Evolutionary conservation across 2,797 vertebrate genomes (phyloP).

Genomic region (Tympanoctomys barrerae): DNA sequence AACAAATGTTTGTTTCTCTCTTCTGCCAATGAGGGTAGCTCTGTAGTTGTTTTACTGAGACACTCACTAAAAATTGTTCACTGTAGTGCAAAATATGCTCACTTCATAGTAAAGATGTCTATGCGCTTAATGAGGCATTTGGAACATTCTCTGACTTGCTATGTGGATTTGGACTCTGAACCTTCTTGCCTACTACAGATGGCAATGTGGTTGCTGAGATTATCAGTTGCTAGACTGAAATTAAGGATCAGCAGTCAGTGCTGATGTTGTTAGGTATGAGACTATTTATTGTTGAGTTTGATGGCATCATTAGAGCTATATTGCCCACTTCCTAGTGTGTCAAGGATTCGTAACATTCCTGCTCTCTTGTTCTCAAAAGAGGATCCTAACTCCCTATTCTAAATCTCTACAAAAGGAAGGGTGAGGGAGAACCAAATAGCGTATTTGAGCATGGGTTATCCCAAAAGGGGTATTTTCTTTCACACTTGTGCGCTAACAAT

Average conservation of each 20-base stretch:
- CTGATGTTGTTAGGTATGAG: neutral
- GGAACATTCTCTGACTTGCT: neutral
- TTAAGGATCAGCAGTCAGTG: neutral
- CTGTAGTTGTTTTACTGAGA: neutral
- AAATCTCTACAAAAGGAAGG: slow-evolving; percentile 17
- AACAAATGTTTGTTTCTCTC: slow-evolving; percentile 1
- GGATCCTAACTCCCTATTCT: slow-evolving; percentile 56
- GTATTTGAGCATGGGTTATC: slow-evolving; percentile 16
- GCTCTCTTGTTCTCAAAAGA: neutral
- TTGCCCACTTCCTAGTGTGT: neutral
- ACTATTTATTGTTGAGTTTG: neutral
- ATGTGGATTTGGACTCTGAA: neutral
- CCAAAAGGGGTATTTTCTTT: slow-evolving; percentile 57
- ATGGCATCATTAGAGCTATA: neutral
- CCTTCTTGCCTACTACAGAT: neutral
- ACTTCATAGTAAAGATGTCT: neutral
- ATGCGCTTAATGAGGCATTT: neutral
- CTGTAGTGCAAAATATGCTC: neutral
- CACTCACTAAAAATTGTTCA: neutral
- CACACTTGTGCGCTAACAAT: slow-evolving; percentile 64
- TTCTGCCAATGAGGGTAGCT: neutral
- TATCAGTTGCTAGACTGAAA: neutral
- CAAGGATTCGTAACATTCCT: neutral
- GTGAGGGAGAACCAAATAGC: neutral
- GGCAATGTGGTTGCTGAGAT: neutral